Base-by-base conservation (phyloP, 2,797 vertebrate species). In the Enteromius afrohamiltoni region DNA sequence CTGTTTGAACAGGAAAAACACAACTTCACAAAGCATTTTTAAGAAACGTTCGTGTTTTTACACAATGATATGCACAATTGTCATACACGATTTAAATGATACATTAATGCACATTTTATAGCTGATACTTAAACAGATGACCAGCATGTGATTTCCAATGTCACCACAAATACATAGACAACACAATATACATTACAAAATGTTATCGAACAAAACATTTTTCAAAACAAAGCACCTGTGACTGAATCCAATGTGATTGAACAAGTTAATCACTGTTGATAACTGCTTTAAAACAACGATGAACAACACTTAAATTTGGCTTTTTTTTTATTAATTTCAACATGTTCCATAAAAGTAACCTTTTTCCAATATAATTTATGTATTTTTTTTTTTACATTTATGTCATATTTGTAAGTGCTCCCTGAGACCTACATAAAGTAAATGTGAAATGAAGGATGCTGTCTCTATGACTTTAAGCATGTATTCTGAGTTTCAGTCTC, bases 71-170 rank as follows among this genome's bases (percentile, higher is more conserved):
- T 84, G 82, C 79, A 84, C 80, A 88, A 77, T 60, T 34, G 80
- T 73, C 53, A 26, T 79, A 83, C 73, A 83, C 21, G 65, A 79
- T 37, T 51, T 67, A 83, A 70, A 65, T 70, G 70, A 77, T 84
- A 69, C 78, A 40, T 37, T 75, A 65, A 88, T 79, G 49, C 37
- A 58, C 79, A 55, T 74, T 83, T 79, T 19, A 73, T 37, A 77
- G 83, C 79, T 58, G 78, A 82, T 77, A 84, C 69, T 90, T 77
- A 77, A 90, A 91, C 88, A 86, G 80, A 95, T 93, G 92, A 92
- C 93, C 93, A 94, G 92, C 92, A 95, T 92, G 88, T 91, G 83
- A 89, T 89, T 92, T 92, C 82, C 79, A 85, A 85, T 83, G 85
- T 84, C 21, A 88, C 71, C 53, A 89, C 60, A 71, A 78, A 75